Conservation (phyloP, 2,888 invertebrate genomes). For the Eulithis prunata region DNA sequence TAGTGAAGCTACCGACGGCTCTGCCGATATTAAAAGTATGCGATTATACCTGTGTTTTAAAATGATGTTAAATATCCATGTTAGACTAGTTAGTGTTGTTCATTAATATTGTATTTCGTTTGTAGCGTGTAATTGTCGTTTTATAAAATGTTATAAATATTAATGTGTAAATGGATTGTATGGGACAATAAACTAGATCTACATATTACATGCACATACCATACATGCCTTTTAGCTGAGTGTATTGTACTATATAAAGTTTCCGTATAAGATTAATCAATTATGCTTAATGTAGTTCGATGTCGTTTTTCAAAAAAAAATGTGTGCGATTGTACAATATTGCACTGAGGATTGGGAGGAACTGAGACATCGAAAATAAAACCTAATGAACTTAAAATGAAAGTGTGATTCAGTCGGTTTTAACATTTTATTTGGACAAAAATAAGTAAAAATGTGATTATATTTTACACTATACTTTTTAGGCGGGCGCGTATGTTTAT, state of each 20-base stretch:
- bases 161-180: conserved; percentile 38
- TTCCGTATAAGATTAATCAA: neutral
- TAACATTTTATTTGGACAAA: conserved; percentile 6
- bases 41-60: neutral
- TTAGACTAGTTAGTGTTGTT: neutral
- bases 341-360: neutral
- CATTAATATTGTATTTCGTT: conserved; percentile 14
- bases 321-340: no score
- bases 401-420: conserved; percentile 11
- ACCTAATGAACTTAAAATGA: conserved; percentile 2
- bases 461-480: conserved; percentile 2
- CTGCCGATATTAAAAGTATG: no score
- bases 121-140: conserved; percentile 29
- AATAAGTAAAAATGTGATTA: neutral
- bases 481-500: conserved; percentile 16
- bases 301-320: no score
- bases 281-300: no score
- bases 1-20: no score
- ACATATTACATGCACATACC: conserved; percentile 27
- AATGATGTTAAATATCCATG: neutral
- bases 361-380: conserved; percentile 7
- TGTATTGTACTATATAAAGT: no score
- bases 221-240: conserved; percentile 20
- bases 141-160: conserved; percentile 35
- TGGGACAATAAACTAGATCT: conserved; percentile 40